These are phyloP conservation scores for Falco cherrug DNA, from an alignment of 2,797 vertebrate species.

Conservation along the genomic window DNA sequence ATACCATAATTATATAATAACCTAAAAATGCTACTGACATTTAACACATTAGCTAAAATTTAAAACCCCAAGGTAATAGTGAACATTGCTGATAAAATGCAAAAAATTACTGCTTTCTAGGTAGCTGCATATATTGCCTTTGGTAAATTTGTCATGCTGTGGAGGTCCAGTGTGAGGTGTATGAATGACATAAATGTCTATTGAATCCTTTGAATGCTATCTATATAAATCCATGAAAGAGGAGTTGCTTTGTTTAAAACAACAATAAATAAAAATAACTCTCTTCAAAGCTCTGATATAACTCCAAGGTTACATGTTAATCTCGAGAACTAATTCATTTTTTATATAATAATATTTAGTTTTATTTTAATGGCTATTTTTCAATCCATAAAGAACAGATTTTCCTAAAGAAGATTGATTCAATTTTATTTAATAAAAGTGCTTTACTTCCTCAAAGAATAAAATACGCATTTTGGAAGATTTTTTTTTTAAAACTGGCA, in stretches of 20 bases:
- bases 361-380: background rate
- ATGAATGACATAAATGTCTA: background rate
- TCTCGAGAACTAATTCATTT: background rate
- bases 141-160: background rate
- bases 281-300: background rate
- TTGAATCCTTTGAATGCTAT: background rate
- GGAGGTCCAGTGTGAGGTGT: background rate
- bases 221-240: background rate
- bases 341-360: background rate
- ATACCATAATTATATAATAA: background rate
- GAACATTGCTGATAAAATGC: background rate
- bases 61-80: background rate
- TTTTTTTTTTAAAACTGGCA: background rate
- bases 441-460: background rate
- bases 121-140: background rate
- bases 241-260: background rate
- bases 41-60: background rate
- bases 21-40: background rate
- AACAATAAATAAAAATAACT: background rate
- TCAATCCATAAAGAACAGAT: background rate
- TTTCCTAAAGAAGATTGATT: background rate
- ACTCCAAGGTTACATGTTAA: background rate
- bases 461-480: background rate
- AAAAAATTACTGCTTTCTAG: background rate
- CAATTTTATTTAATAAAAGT: background rate